These are phyloP conservation scores for Ichneumoninae sp. DNA, from an alignment of 2,888 invertebrate species.

Conservation along the genomic window DNA sequence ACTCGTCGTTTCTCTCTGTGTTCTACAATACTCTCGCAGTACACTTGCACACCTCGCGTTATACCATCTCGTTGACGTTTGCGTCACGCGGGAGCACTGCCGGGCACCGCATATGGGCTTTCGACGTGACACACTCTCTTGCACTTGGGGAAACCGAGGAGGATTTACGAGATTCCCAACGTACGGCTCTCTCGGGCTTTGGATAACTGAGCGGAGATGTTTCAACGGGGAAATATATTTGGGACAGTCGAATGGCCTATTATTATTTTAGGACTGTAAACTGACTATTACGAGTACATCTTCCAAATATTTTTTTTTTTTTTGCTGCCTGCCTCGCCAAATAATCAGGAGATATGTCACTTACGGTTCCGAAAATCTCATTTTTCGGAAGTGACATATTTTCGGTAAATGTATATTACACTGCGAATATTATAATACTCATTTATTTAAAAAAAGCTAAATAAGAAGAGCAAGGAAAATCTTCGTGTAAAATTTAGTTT, in stretches of 20 bases:
- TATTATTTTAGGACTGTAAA: background rate
- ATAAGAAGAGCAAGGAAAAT: background rate
- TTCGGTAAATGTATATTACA: background rate
- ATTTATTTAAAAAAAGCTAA: background rate
- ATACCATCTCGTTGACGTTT: slow-evolving; percentile 42
- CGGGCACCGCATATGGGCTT: slow-evolving; percentile 10
- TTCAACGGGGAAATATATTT: slow-evolving; percentile 7
- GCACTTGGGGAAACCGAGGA: slow-evolving; percentile 5
- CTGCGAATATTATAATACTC: background rate
- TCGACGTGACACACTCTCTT: slow-evolving; percentile 18
- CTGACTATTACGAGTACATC: background rate
- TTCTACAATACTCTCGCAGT: slow-evolving; percentile 4
- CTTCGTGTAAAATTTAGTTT: background rate
- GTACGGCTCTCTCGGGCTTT: background rate
- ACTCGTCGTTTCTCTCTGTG: slow-evolving; percentile 14
- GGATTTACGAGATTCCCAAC: slow-evolving; percentile 40
- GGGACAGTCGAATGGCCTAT: background rate
- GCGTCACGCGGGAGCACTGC: slow-evolving; percentile 11
- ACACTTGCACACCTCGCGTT: slow-evolving; percentile 42
- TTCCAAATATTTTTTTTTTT: background rate
- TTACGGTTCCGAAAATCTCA: too few species aligned
- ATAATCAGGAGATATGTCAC: too few species aligned
- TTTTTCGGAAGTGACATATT: too few species aligned
- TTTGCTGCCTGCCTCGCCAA: too few species aligned
- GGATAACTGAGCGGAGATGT: background rate